Percentiles rank a stretch among this genome's conserved stretches.
These are phyloP conservation scores for Sebastes kiyomatsui DNA, from an alignment of 2,797 vertebrate species.

Conservation along the genomic window DNA sequence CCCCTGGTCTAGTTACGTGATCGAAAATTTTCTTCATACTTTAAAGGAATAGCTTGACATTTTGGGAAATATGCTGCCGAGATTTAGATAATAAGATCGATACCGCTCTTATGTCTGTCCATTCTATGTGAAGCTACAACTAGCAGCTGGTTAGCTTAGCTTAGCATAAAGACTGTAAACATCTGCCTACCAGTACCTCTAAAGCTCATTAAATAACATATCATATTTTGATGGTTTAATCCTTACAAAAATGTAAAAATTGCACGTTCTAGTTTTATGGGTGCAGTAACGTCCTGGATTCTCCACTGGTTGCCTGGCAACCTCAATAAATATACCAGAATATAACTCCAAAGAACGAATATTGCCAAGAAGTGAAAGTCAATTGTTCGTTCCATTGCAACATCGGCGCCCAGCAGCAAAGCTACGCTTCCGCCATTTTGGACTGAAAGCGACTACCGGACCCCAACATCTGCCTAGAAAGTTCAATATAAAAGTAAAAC, in stretches of 20 bases:
- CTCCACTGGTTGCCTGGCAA: not conserved
- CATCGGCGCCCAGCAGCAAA: too few relatives aligned
- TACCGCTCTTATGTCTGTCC: too few relatives aligned
- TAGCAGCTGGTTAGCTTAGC: not conserved
- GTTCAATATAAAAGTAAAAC: too few relatives aligned
- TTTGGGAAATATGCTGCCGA: not conserved
- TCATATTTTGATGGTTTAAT: not conserved
- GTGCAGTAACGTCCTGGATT: not conserved
- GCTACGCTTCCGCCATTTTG: too few relatives aligned
- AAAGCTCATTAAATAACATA: not conserved
- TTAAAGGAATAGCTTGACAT: not conserved
- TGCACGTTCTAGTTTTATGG: too few relatives aligned
- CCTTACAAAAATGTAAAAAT: not conserved
- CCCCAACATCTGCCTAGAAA: too few relatives aligned
- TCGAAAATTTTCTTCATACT: not conserved
- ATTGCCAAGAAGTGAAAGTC: too few relatives aligned
- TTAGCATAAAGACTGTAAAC: not conserved
- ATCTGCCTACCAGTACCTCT: not conserved
- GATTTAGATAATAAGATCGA: too few relatives aligned
- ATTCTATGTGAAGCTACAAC: too few relatives aligned
- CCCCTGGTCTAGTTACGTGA: not conserved
- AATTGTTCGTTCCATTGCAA: too few relatives aligned
- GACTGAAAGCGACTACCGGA: too few relatives aligned
- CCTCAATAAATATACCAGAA: not conserved
- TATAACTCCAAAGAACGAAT: too few relatives aligned